Evolutionary conservation across 92 coral and sea anemone genomes (phyloP), one percentile per base, ranked within the genome.

Genomic region (Meandrina meandrites): DNA sequence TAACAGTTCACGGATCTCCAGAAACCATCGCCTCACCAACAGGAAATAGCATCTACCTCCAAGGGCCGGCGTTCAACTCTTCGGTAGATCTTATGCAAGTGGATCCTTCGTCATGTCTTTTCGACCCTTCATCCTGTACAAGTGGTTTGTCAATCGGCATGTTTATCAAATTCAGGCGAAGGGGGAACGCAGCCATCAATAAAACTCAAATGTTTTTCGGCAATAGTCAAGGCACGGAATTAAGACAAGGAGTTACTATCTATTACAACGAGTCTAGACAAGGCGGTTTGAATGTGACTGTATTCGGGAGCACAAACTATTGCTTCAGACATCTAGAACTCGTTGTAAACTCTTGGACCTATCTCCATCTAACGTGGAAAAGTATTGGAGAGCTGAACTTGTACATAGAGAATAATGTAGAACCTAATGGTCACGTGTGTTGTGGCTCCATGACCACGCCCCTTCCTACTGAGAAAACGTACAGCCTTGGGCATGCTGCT

Each of bases 111-210:
- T 73, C 90, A 1, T 93, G 96, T 36, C 92, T 93, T 57, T 80
- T 64, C 51, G 89, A 93, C 66, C 96, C 94, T 4, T 85, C 81
- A 28, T 42, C 17, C 3, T 93, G 96, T 31, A 8, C 92, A 21
- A 35, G 62, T 9, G 90, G 87, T 1, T 79, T 93, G 19, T 91
- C 94, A 3, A 90, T 93, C 10, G 81, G 91, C 22, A 83, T 91
- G 90, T 77, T 92, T 86, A 34, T 91, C 14, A 88, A 91, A 70
- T 67, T 27, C 8, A 35, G 88, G 54, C 64, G 75, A 45, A 66
- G 81, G 2, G 16, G 36, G 18, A 28, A 1, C 1, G 27, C 28
- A 8, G 28, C 37, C 42, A 66, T 56, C 54, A 45, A 34, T 42
- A 18, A 47, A 12, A 74, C 76, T 11, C 83, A 81, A 36, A 84